Evolutionary conservation across 1,140 invertebrate species (phyloP).

Genomic region (Drosophila bocqueti): DNA sequence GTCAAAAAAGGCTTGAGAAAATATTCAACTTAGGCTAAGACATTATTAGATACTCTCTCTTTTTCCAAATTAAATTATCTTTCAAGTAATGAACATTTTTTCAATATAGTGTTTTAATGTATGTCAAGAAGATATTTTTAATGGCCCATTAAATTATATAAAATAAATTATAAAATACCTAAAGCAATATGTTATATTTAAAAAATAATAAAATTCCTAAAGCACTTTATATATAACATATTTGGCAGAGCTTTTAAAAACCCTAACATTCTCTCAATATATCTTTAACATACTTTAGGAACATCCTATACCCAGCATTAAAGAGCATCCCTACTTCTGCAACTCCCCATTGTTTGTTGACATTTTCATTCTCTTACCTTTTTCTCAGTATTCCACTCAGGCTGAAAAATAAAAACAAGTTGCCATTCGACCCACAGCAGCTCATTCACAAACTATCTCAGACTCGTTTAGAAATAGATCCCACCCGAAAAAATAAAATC

Average conservation of each 20-base stretch:
- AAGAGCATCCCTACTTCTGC: not conserved
- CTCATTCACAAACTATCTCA: slow-evolving; percentile 66
- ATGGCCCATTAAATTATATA: not conserved
- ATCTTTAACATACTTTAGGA: not conserved
- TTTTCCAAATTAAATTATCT: not conserved
- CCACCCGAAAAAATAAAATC: slow-evolving; percentile 25
- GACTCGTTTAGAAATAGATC: slow-evolving; percentile 63
- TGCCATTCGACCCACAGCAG: slow-evolving; percentile 29
- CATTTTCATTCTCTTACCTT: slow-evolving; percentile 16
- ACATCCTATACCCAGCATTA: too few relatives aligned
- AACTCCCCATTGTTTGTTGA: not conserved
- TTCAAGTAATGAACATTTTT: too few relatives aligned
- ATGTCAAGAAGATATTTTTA: too few relatives aligned
- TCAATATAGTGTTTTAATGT: too few relatives aligned
- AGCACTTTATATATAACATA: not conserved
- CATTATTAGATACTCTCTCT: not conserved
- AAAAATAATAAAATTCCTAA: not conserved
- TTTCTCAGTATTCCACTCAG: slow-evolving; percentile 12
- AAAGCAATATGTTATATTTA: too few relatives aligned
- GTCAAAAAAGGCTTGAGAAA: not conserved
- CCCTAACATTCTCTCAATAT: fast-evolving
- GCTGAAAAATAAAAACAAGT: slow-evolving; percentile 38
- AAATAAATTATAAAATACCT: not conserved
- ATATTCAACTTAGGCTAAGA: not conserved
- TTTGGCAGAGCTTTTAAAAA: not conserved